Evolutionary conservation across 2,797 vertebrate genomes (phyloP).

Genomic region (Naso thynnoides): DNA sequence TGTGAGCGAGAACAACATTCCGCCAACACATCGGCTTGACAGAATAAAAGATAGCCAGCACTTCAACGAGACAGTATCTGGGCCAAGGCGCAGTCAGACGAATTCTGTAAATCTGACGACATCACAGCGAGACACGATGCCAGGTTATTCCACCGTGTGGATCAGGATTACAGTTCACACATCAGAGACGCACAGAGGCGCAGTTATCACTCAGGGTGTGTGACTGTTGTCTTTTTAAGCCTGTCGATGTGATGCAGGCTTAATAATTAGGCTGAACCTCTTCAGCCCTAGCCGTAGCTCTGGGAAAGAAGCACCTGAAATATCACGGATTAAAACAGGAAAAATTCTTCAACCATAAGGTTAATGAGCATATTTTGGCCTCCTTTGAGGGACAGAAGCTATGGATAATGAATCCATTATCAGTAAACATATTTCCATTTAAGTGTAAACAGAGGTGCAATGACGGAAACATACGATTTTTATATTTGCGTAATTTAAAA

Average conservation of each 20-base stretch:
- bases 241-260: not conserved
- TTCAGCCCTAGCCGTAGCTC: too few relatives aligned
- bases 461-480: too few relatives aligned
- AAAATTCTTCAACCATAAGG: too few relatives aligned
- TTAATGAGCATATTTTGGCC: too few relatives aligned
- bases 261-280: not conserved
- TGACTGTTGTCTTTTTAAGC: slow-evolving; percentile 32
- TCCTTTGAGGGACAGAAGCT: too few relatives aligned
- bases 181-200: slow-evolving; percentile 35
- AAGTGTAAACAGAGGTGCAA: too few relatives aligned
- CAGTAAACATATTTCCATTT: too few relatives aligned
- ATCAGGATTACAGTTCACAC: slow-evolving; percentile 52
- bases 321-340: too few relatives aligned
- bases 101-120: slow-evolving; percentile 57
- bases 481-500: too few relatives aligned
- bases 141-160: slow-evolving; percentile 50
- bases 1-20: slow-evolving; percentile 59
- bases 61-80: slow-evolving; percentile 65
- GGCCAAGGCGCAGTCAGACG: slow-evolving; percentile 38
- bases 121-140: slow-evolving; percentile 40
- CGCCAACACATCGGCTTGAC: slow-evolving; percentile 63
- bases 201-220: slow-evolving; percentile 19
- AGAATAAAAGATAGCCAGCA: slow-evolving; percentile 66
- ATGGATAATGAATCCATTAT: too few relatives aligned
- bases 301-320: too few relatives aligned